phyloP scores from a whole-genome alignment of 2,113 vertebrate genomes.

The Sakesphorus luctuosus region DNA sequence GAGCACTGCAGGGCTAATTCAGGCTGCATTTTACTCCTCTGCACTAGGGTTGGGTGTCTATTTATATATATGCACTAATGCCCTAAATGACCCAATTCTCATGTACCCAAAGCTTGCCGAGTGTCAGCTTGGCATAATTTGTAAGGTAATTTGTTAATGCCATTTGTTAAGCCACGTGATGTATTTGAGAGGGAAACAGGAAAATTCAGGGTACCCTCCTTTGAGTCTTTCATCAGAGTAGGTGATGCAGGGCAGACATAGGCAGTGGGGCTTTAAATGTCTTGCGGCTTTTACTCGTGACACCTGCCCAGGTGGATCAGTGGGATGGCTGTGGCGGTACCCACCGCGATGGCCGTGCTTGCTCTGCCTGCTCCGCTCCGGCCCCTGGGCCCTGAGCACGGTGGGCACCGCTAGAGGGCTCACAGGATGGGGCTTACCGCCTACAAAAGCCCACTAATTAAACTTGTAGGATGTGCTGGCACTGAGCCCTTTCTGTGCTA shows the following conservation, averaged over 20 bases:
- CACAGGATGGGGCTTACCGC: rapidly evolving
- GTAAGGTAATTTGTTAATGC: background rate
- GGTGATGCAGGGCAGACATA: background rate
- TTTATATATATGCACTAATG: too few relatives aligned
- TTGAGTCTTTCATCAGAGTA: background rate
- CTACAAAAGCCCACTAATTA: background rate
- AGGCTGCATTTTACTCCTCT: background rate
- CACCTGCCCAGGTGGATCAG: background rate
- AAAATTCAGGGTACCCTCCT: background rate
- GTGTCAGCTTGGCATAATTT: background rate
- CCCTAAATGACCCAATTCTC: background rate
- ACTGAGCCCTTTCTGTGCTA: background rate
- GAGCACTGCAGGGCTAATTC: background rate
- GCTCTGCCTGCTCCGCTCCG: rapidly evolving
- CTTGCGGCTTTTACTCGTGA: background rate
- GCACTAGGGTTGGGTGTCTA: background rate
- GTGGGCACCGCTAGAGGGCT: background rate
- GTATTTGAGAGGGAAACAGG: background rate
- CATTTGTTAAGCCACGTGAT: background rate
- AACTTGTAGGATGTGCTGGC: background rate
- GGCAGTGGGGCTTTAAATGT: background rate
- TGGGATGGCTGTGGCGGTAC: rapidly evolving
- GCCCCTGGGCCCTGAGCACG: rapidly evolving
- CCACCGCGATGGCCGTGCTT: rapidly evolving
- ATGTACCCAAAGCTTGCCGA: background rate